Evolutionary conservation across 2,888 invertebrate species (phyloP).

Genomic region (Acanthopleura granulata): DNA sequence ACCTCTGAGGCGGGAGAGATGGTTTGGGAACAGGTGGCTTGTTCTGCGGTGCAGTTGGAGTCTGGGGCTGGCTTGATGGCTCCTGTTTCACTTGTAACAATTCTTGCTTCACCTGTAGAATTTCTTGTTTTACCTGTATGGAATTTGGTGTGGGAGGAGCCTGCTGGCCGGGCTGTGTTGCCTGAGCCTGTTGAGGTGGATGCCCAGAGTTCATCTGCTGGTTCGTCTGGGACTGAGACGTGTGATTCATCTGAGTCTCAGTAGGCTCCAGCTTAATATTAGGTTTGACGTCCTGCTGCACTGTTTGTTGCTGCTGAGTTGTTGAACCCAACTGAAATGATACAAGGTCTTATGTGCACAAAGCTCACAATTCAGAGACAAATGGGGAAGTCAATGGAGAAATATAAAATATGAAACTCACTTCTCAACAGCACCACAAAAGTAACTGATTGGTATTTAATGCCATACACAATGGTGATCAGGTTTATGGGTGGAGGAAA

Average conservation of each 20-base stretch:
- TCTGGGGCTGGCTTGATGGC: background rate
- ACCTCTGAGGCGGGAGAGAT: background rate
- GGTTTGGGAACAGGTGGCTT: constrained; percentile 11
- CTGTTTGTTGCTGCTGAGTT: constrained; percentile 48
- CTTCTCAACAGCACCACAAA: background rate
- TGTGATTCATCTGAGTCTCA: background rate
- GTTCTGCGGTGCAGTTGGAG: background rate
- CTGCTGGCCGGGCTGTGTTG: background rate
- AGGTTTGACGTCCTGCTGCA: constrained; percentile 29
- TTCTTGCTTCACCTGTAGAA: background rate
- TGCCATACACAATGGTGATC: too few species aligned
- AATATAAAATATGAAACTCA: background rate
- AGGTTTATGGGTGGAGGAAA: too few species aligned
- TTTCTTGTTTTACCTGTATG: constrained; percentile 6
- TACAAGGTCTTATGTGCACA: background rate
- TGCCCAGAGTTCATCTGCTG: background rate
- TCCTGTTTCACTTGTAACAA: constrained; percentile 42
- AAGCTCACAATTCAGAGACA: background rate
- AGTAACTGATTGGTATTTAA: too few species aligned
- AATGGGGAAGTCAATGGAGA: too few species aligned
- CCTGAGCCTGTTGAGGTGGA: background rate
- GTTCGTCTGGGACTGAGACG: background rate
- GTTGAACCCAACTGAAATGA: constrained; percentile 11
- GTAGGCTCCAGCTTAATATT: constrained; percentile 41
- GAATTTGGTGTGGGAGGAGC: background rate